Base-by-base conservation (phyloP, 35 echinoderm and acorn worm species). In the Heliocidaris erythrogramma region DNA sequence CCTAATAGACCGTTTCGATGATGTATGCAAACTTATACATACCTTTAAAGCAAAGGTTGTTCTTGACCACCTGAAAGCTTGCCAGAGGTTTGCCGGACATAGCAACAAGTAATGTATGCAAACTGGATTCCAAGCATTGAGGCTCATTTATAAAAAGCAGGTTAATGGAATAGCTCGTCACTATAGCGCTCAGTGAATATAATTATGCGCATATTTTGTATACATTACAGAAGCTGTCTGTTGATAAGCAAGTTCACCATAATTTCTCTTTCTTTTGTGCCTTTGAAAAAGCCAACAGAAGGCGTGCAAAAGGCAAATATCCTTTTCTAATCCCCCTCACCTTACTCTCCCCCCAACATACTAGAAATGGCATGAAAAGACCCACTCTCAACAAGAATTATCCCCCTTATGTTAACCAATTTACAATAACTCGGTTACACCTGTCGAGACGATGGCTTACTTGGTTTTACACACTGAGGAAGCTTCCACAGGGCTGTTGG, bases 381-480 rank as follows among this genome's bases (percentile, higher is more conserved):
- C 12, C 32, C 87, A 31, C 87, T 42, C 91, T 92, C 49, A 59
- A 92, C 91, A 92, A 49, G 91, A 92, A 52, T 92, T 92, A 92
- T 92, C 91, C 30, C 91, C 49, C 49, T 59, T 52, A 9, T 92
- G 91, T 92, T 92, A 49, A 92, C 91, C 91, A 92, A 92, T 92
- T 92, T 92, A 92, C 91, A 92, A 92, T 59, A 16, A 92, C 91
- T 59, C 30, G 17, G n/a, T 92, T 92, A 92, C 91, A 92, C 91
- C 91, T 92, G 59, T 6, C 0, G 1, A 92, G 91, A 52, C 49
- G 91, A 21, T 92, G 48, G 91, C 50, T 92, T 30, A 92, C 91
- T 30, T 0, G 13, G 1, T 30, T 35, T 35, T 89, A 84, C 31
- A 47, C 7, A 31, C 31, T 47, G 32, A 27, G 10, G 87, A 89